Evolutionary conservation across 2,113 vertebrate genomes (phyloP), one percentile per base, ranked within the genome.

Genomic region (Callospermophilus lateralis): DNA sequence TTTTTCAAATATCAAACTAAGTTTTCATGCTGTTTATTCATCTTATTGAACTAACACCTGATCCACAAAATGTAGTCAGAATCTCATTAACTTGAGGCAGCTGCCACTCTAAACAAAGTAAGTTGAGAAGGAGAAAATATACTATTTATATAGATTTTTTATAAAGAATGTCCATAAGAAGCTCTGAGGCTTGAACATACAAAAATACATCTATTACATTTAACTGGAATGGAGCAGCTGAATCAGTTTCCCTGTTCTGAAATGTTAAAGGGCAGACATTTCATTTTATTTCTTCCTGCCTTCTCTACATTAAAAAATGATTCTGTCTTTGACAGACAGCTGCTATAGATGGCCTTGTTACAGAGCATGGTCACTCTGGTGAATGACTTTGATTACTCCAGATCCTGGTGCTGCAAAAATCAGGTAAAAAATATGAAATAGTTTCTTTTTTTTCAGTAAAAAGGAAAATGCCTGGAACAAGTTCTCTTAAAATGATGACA

Each of bases 211-310:
- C 53, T 83, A 90, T 97, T 97, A 94, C 32, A 53, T 95, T 90
- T 95, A 93, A 96, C 79, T 78, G 48, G 39, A 95, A 83, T 61
- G 37, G 72, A n/a, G n/a, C 37, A 94, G 32, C 19, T 48, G 81
- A 90, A 95, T 96, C 90, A 37, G 76, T 79, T 76, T 84, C 34
- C 32, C 15, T 94, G 16, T 93, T 88, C 72, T 90, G 72, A 97
- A 95, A 87, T 92, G 90, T 88, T 87, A 96, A 98, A 97, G 92
- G 95, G 67, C 81, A 95, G 32, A 65, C 32, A 67, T 96, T 97
- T 96, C 87, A 94, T 97, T 97, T 95, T 96, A 89, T 92, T 95
- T 94, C 61, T 89, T 77, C 22, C 48, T 39, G 53, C 19, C 30
- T 96, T 84, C 34, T 83, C 65, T 76, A 32, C 8, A 65, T 93